phyloP scores from a whole-genome alignment of 1,140 invertebrate species.

The Pissodes strobi region DNA sequence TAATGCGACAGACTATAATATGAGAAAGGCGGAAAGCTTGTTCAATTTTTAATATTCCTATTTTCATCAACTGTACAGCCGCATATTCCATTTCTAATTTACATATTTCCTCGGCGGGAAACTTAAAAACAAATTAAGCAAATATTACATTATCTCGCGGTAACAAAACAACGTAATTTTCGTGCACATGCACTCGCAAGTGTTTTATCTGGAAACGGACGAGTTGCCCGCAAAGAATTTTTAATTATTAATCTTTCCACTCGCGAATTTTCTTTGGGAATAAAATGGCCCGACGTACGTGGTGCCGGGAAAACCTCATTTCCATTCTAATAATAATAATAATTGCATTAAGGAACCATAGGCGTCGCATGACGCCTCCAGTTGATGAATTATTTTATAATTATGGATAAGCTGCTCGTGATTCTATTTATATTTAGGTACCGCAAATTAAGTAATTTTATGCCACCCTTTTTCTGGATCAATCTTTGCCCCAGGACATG shows the following conservation, averaged over 20 bases:
- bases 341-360: slow-evolving; percentile 10
- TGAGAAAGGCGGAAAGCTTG: too few species aligned
- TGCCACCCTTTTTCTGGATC: too few species aligned
- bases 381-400: too few species aligned
- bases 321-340: slow-evolving; percentile 23
- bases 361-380: too few species aligned
- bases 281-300: slow-evolving; percentile 24
- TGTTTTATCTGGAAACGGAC: slow-evolving; percentile 17
- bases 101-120: slow-evolving; percentile 8
- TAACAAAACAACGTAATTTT: slow-evolving; percentile 12
- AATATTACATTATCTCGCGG: slow-evolving; percentile 12
- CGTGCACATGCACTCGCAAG: slow-evolving; percentile 7
- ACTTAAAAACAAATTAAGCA: slow-evolving; percentile 13
- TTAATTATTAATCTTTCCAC: slow-evolving; percentile 28
- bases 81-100: slow-evolving; percentile 9
- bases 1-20: too few species aligned
- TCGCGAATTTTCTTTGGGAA: slow-evolving; percentile 17
- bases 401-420: too few species aligned
- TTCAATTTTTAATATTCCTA: not conserved
- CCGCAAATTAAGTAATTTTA: too few species aligned
- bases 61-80: not conserved
- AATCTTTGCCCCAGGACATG: too few species aligned
- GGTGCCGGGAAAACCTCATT: slow-evolving; percentile 15
- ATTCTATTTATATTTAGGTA: too few species aligned
- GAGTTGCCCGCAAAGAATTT: slow-evolving; percentile 25